Conservation (phyloP, 2,113 vertebrate species). For the Calyptommatus sinebrachiatus region DNA sequence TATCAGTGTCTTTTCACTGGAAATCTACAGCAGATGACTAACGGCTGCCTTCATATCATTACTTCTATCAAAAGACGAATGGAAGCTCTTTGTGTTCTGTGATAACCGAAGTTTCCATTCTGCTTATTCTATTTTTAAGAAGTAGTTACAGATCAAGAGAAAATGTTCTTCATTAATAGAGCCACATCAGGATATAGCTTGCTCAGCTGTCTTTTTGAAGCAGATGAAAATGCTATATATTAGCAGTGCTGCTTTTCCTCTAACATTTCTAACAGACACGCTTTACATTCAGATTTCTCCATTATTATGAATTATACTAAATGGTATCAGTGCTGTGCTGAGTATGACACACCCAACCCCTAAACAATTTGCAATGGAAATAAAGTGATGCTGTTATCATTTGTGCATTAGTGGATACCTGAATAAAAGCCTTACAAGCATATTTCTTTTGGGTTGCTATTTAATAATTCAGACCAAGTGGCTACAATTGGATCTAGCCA, state of each 20-base stretch:
- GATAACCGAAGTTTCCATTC: conserved; percentile 66
- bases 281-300: conserved; percentile 72
- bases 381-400: conserved; percentile 57
- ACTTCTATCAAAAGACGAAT: conserved; percentile 67
- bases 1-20: conserved; percentile 61
- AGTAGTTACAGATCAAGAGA: conserved; percentile 68
- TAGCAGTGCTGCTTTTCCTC: conserved; percentile 60
- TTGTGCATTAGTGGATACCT: conserved; percentile 63
- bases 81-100: conserved; percentile 59
- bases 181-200: conserved; percentile 64
- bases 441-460: conserved; percentile 65
- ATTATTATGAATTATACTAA: conserved; percentile 69
- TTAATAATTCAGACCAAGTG: conserved; percentile 64
- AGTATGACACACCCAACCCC: conserved; percentile 42
- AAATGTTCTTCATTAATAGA: conserved; percentile 62
- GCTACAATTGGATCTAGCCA: conserved; percentile 53
- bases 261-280: conserved; percentile 64
- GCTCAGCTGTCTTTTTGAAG: conserved; percentile 59
- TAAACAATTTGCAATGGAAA: conserved; percentile 71
- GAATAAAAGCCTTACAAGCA: conserved; percentile 62
- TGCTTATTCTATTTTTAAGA: conserved; percentile 70
- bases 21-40: conserved; percentile 65
- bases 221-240: conserved; percentile 61
- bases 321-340: conserved; percentile 61
- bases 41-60: conserved; percentile 67